Conservation (phyloP, 2,888 invertebrate species). For the Crocallis elinguaria region DNA sequence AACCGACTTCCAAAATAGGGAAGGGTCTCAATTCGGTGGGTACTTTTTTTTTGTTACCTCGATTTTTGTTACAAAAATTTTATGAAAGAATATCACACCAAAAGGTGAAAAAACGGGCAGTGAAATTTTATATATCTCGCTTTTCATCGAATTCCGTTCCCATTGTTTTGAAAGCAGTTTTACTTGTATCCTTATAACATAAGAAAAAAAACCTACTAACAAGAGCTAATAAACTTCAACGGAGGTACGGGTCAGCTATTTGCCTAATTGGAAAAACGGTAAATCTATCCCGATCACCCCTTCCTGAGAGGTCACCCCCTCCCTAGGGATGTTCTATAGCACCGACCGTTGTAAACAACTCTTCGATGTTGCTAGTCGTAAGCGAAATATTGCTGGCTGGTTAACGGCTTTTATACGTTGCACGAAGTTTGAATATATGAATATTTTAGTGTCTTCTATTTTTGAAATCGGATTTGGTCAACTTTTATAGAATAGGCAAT, state of each 20-base stretch:
- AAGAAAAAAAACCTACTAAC: neutral
- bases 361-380: conserved; percentile 63
- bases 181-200: neutral
- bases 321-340: conserved; percentile 49
- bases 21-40: no score
- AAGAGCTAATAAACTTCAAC: conserved; percentile 19
- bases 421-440: conserved; percentile 17
- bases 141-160: no score
- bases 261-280: conserved; percentile 65
- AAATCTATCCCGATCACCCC: conserved; percentile 62
- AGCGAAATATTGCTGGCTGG: conserved; percentile 57
- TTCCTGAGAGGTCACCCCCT: conserved; percentile 61
- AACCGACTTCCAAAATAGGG: no score
- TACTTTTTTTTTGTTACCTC: no score
- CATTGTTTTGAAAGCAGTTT: no score
- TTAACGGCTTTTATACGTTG: conserved; percentile 16
- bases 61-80: no score
- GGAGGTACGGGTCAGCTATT: conserved; percentile 50
- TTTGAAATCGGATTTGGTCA: neutral
- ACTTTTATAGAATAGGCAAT: no score
- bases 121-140: no score
- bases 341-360: conserved; percentile 63
- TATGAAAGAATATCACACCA: no score
- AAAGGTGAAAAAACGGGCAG: no score
- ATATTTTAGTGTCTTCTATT: conserved; percentile 7